These are phyloP conservation scores for Nesoenas mayeri DNA, from an alignment of 2,113 vertebrate genomes.

Conservation along the genomic window DNA sequence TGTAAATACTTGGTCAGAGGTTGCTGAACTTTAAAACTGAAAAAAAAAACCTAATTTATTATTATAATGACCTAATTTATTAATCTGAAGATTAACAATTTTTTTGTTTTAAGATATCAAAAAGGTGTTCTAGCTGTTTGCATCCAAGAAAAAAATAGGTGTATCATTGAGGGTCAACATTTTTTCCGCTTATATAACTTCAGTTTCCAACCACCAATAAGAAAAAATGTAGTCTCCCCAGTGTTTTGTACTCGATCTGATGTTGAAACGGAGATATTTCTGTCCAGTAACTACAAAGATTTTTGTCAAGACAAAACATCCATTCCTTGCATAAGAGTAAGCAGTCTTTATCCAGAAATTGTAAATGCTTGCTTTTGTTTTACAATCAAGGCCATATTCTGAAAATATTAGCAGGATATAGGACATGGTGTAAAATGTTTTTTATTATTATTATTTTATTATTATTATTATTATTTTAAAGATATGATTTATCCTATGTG, in stretches of 20 bases:
- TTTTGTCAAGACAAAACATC: conserved; percentile 79
- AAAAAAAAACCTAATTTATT: conserved; percentile 89
- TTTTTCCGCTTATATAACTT: conserved; percentile 75
- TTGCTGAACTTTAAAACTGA: conserved; percentile 87
- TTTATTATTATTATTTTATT: conserved; percentile 74
- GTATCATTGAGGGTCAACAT: conserved; percentile 82
- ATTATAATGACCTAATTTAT: conserved; percentile 94
- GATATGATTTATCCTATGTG: conserved; percentile 85
- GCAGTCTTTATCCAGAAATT: conserved; percentile 78
- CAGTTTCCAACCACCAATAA: conserved; percentile 74
- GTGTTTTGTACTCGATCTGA: conserved; percentile 69
- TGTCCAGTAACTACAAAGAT: conserved; percentile 75
- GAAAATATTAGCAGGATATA: conserved; percentile 83
- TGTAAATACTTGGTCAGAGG: conserved; percentile 93
- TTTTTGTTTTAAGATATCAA: conserved; percentile 85
- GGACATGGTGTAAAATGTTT: conserved; percentile 81
- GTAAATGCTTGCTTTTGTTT: conserved; percentile 85
- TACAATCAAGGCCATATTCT: conserved; percentile 83
- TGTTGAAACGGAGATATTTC: conserved; percentile 76
- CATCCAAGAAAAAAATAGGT: conserved; percentile 79
- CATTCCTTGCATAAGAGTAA: conserved; percentile 80
- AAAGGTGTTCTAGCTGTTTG: conserved; percentile 85
- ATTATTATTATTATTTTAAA: conserved; percentile 75
- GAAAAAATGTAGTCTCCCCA: conserved; percentile 66
- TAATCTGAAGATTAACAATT: conserved; percentile 86